Base-by-base conservation (phyloP, 2,797 vertebrate genomes). In the Hydrocynus forskahlii region DNA sequence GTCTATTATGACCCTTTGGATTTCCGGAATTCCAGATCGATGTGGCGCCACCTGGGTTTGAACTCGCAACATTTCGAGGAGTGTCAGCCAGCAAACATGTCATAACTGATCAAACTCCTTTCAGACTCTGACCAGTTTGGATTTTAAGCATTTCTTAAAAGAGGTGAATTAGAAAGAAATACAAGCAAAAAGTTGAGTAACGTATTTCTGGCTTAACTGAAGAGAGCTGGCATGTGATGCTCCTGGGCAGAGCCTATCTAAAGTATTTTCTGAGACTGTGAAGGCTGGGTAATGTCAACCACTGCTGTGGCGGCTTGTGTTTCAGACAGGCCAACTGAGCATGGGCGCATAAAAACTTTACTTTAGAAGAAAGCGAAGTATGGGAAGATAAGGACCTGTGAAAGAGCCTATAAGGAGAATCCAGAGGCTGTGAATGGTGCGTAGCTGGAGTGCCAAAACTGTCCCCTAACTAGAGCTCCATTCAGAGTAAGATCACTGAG, bases 241-340 rank as follows among this genome's bases (percentile, higher is more conserved):
- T 81, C 54, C 1, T 1, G 2, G 23, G 63, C 64, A 57, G 63
- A n/a, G 81, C 75, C 29, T 62, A 43, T 75, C 35, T 60, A 60
- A n/a, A n/a, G n/a, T n/a, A n/a, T n/a, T n/a, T n/a, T 83, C 69
- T 80, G 16, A 80, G 54, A 66, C 19, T 14, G 17, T 62, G 75
- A 25, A 73, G 63, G 54, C 35, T 40, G 48, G 13, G 38, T 52
- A 75, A 68, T 81, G 38, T 63, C 66, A 7, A 52, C 17, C 17
- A 72, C 76, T 13, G 60, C 10, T 52, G 76, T 66, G 40, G 25
- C 7, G 54, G 50, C 25, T 5, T 17, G 19, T 7, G 19, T 50
- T 78, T 78, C 76, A 59, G 67, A n/a, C 40, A 35, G 55, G 40
- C 78, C 48, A n/a, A 70, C 29, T 5, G 54, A 52, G 23, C 1